Percentiles rank a stretch among this genome's conserved stretches.
Conservation (phyloP, 2,888 invertebrate species). For the Chrysopilus asiliformis region DNA sequence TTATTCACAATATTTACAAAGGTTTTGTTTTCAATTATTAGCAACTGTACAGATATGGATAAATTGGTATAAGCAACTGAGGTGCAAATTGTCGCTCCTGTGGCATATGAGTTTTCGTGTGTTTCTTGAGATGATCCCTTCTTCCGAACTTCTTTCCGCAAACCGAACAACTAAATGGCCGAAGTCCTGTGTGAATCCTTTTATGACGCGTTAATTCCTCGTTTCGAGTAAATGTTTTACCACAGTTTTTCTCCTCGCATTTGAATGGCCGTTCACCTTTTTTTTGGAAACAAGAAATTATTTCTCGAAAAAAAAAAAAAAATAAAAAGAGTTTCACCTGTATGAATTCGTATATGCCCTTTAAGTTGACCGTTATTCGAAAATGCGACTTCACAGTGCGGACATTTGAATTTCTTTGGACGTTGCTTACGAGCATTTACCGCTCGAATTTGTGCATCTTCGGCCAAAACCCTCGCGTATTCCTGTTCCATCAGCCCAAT, state of each 20-base stretch:
- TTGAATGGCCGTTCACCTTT: constrained; percentile 77
- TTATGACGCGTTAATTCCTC: constrained; percentile 87
- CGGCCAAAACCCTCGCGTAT: constrained; percentile 53
- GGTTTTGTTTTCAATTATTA: no score
- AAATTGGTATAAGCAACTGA: constrained; percentile 46
- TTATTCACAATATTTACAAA: no score
- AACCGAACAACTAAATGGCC: constrained; percentile 72
- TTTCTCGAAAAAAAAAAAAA: constrained; percentile 32
- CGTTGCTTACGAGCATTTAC: constrained; percentile 59
- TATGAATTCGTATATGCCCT: constrained; percentile 83
- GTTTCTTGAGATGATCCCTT: constrained; percentile 89
- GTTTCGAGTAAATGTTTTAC: constrained; percentile 82
- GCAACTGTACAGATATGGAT: no score
- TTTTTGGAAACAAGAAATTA: background rate
- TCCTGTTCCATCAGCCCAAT: constrained; percentile 50
- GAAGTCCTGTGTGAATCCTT: constrained; percentile 73
- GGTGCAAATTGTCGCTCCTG: constrained; percentile 49
- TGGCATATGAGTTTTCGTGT: constrained; percentile 68
- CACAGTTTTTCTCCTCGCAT: constrained; percentile 73
- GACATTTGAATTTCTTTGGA: constrained; percentile 84
- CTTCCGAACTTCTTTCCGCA: constrained; percentile 90
- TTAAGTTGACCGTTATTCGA: constrained; percentile 89
- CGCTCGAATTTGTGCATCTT: constrained; percentile 56
- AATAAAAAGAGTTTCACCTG: constrained; percentile 41
- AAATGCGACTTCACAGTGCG: constrained; percentile 78